These are phyloP conservation scores for Trisateles emortualis DNA, from an alignment of 2,888 invertebrate genomes.

Conservation along the genomic window DNA sequence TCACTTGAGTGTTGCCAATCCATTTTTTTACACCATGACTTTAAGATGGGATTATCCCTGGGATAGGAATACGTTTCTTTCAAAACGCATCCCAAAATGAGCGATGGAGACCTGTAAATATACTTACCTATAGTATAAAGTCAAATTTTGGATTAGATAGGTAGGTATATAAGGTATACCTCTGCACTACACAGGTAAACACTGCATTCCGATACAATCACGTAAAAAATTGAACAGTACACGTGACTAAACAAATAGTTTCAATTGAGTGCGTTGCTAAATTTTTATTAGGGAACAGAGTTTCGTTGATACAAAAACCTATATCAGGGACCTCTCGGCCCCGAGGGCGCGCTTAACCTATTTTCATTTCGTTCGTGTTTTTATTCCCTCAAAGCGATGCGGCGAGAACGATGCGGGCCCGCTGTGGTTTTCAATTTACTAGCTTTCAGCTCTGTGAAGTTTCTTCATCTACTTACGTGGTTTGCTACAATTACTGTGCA, in stretches of 20 bases:
- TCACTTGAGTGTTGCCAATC: too few species aligned
- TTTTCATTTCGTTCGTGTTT: conserved; percentile 75
- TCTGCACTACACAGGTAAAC: neutral
- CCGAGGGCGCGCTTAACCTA: conserved; percentile 76
- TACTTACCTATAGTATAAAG: too few species aligned
- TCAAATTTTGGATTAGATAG: too few species aligned
- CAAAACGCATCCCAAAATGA: too few species aligned
- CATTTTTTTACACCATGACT: too few species aligned
- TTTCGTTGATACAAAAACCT: conserved; percentile 67
- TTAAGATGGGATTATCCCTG: too few species aligned
- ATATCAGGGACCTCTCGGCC: conserved; percentile 59
- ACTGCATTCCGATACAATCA: conserved; percentile 39
- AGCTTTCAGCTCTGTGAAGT: conserved; percentile 49
- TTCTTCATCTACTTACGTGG: conserved; percentile 44
- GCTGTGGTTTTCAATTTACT: conserved; percentile 73
- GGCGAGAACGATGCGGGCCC: conserved; percentile 58
- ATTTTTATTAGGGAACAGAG: conserved; percentile 62
- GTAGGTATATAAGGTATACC: too few species aligned
- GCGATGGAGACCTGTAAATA: too few species aligned
- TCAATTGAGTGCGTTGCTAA: conserved; percentile 56
- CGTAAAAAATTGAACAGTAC: conserved; percentile 47
- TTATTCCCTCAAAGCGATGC: conserved; percentile 64
- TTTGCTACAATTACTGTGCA: conserved; percentile 41
- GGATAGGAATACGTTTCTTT: too few species aligned
- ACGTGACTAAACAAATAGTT: conserved; percentile 44